phyloP scores from a whole-genome alignment of 2,888 invertebrate species.

The Pimpla rufipes region DNA sequence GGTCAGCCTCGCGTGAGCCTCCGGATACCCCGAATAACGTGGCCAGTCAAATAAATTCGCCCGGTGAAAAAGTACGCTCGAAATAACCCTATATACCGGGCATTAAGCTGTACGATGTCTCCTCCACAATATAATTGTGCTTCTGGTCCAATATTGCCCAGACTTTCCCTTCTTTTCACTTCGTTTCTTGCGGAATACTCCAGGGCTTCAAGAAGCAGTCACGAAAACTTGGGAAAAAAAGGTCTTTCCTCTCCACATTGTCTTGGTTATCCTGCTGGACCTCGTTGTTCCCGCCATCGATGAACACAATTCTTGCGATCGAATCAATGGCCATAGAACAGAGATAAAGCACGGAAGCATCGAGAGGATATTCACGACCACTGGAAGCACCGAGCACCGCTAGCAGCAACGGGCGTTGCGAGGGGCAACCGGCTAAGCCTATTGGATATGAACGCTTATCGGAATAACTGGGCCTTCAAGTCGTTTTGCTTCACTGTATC shows the following conservation, averaged over 20 bases:
- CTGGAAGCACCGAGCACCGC: not conserved
- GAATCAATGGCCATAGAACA: not conserved
- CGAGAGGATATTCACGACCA: slow-evolving; percentile 23
- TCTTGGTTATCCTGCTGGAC: not conserved
- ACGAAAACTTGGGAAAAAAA: not conserved
- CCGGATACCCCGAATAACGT: not conserved
- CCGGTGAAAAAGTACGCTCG: not conserved
- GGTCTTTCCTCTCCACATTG: not conserved
- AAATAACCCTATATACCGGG: not conserved
- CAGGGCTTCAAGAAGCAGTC: too few species aligned
- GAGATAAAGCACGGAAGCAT: slow-evolving; percentile 13
- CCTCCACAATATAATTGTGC: too few species aligned
- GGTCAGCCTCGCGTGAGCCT: slow-evolving; percentile 12
- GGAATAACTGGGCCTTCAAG: slow-evolving; percentile 38
- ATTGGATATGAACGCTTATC: slow-evolving; percentile 49
- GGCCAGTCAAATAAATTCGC: slow-evolving; percentile 5
- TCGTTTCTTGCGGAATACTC: too few species aligned
- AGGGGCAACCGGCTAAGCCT: slow-evolving; percentile 25
- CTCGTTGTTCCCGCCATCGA: not conserved
- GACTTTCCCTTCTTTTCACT: too few species aligned
- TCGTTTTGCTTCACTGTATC: slow-evolving; percentile 49
- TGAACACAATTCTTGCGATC: not conserved
- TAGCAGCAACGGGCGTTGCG: not conserved
- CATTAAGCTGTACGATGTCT: too few species aligned
- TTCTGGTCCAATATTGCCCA: too few species aligned